Conservation (phyloP, 2,797 vertebrate genomes). For the Sebastiscus albofasciatus region DNA sequence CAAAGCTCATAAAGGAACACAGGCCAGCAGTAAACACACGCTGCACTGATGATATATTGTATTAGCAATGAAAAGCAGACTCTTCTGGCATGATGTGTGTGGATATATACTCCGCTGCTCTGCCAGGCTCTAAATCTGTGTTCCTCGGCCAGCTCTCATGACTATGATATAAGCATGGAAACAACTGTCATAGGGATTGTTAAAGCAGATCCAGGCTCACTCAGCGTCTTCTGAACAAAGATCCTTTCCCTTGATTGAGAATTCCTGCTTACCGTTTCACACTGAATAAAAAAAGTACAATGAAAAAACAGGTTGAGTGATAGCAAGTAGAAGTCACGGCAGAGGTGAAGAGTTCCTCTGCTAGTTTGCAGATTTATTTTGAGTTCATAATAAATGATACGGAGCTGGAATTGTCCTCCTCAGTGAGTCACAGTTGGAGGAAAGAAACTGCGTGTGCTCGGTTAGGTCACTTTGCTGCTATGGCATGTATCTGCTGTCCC, state of each 20-base stretch:
- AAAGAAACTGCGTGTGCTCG: not conserved
- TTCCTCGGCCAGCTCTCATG: slow-evolving; percentile 33
- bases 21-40: slow-evolving; percentile 17
- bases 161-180: slow-evolving; percentile 17
- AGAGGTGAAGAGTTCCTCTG: not conserved
- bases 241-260: slow-evolving; percentile 31
- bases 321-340: not conserved
- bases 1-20: slow-evolving; percentile 18
- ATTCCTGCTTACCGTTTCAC: slow-evolving; percentile 15
- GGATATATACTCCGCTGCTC: not conserved
- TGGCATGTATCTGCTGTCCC: slow-evolving; percentile 6
- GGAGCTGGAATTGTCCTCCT: not conserved
- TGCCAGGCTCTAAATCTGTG: slow-evolving; percentile 18
- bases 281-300: slow-evolving; percentile 4
- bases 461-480: slow-evolving; percentile 13
- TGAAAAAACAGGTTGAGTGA: slow-evolving; percentile 1
- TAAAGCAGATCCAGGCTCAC: slow-evolving; percentile 25
- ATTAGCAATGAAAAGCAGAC: slow-evolving; percentile 33
- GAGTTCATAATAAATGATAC: not conserved
- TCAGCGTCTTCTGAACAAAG: slow-evolving; percentile 44
- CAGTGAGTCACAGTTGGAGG: not conserved
- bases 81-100: slow-evolving; percentile 8
- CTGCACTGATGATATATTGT: not conserved
- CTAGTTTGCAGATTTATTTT: not conserved
- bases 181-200: slow-evolving; percentile 25